Base-by-base conservation (phyloP, 2,888 invertebrate species). In the Drosophila affinis region DNA sequence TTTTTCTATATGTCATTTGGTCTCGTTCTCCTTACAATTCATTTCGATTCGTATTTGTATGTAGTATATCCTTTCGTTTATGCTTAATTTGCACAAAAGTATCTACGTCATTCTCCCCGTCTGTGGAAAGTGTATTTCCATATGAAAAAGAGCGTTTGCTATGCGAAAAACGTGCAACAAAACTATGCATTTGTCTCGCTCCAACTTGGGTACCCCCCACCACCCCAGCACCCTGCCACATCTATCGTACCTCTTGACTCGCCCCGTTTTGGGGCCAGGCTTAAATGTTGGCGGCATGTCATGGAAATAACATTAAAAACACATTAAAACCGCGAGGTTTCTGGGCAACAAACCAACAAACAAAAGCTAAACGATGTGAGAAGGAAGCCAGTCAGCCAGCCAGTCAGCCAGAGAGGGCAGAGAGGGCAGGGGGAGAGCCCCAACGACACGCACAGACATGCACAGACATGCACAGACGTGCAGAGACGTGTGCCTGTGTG, bases 221-320 rank as follows among this genome's bases (percentile, higher is more conserved):
- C n/a, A 2, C 21, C 21, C 32, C 29, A 4, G 4, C 10, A 5
- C 47, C 29, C 46, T 17, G 29, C 53, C 21, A 21, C 21, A 21
- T 3, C 21, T 21, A 21, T 21, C 47, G 49, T 55, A 9, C 61
- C 60, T 53, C 53, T 24, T 24, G 4, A 24, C 24, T 24, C 27
- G 57, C 59, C 62, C 59, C 55, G 56, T 68, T 65, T 72, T 65
- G 76, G 65, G 81, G 67, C 65, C 84, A 73, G 76, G 88, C 87
- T 88, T 87, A 83, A 88, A 84, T 88, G 83, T 88, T 88, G 83
- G 83, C 83, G 83, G 80, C 76, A 81, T 81, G 87, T 76, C 88
- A 88, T 81, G 89, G 78, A 89, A 87, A 89, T 89, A 87, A 87
- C 87, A 87, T 87, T 87, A 87, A 87, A 87, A 87, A 87, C 87